Percentiles rank a stretch among this genome's conserved stretches.
phyloP scores from a whole-genome alignment of 2,888 invertebrate species.

The Hyppa rectilinea region DNA sequence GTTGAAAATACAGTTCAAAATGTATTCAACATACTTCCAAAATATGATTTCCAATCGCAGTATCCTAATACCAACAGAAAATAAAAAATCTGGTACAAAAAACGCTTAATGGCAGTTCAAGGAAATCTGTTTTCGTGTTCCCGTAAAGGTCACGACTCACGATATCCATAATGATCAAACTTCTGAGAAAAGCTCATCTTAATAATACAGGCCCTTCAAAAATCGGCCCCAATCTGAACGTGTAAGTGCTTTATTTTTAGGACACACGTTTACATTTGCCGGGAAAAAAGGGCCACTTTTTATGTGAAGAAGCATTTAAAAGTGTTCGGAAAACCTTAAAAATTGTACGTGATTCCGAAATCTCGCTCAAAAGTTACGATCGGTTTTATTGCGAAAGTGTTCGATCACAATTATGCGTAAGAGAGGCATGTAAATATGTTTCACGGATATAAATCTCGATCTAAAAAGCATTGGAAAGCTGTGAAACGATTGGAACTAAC shows the following conservation, averaged over 20 bases:
- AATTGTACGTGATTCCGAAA: constrained; percentile 38
- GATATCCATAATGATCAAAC: constrained; percentile 39
- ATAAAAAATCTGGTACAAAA: constrained; percentile 2
- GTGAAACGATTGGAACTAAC: constrained; percentile 67
- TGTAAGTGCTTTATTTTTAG: constrained; percentile 57
- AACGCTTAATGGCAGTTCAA: constrained; percentile 5
- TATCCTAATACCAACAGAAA: background rate
- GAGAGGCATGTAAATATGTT: constrained; percentile 60
- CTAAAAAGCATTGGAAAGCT: constrained; percentile 68
- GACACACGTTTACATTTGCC: constrained; percentile 32
- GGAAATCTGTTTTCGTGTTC: constrained; percentile 37
- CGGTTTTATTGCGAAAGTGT: constrained; percentile 59
- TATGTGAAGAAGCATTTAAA: constrained; percentile 25
- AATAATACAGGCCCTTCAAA: constrained; percentile 38
- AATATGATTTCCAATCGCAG: background rate
- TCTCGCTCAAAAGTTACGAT: constrained; percentile 31
- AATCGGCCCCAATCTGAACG: constrained; percentile 24
- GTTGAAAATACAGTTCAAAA: background rate
- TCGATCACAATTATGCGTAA: constrained; percentile 55
- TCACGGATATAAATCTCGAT: constrained; percentile 61
- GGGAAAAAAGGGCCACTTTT: constrained; percentile 33
- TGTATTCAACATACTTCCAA: background rate
- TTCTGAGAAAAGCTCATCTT: constrained; percentile 43
- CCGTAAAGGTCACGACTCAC: constrained; percentile 40
- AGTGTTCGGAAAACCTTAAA: constrained; percentile 34